Evolutionary conservation across 2,113 vertebrate species (phyloP), one percentile per base, ranked within the genome.

Genomic region (Lophius piscatorius): DNA sequence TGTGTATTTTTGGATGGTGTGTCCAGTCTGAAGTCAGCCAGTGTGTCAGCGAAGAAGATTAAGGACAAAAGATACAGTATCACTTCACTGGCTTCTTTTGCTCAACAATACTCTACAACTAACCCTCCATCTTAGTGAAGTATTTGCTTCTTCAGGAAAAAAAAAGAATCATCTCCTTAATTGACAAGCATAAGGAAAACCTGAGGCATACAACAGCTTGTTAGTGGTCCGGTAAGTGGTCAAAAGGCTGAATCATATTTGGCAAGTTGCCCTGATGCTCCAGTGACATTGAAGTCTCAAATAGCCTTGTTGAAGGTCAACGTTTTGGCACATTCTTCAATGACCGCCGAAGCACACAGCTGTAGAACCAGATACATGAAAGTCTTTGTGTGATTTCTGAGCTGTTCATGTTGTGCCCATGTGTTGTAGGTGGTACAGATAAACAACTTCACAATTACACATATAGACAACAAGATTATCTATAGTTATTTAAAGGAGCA

Each of bases 151-250:
- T 24, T 26, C 42, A 47, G 29, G 1, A 42, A 13, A 59, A 9
- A 46, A n/a, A 47, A 55, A 24, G 29, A 17, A 54, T 22, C 24
- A 44, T 3, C 0, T 2, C 41, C 21, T 38, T 34, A 28, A 52
- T 42, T 20, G 16, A 13, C 36, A 24, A 71, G 21, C 38, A 51
- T 18, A 40, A 49, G 42, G 28, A 57, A 61, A 74, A 75, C 79
- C 82, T 85, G 80, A 78, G 76, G 52, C 59, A 75, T 50, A 69
- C 40, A 54, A 58, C 49, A 70, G 51, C 28, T 67, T 45, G 40
- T 66, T 66, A 46, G 36, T 33, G 21, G 46, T 47, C 38, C 44
- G 49, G 48, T 48, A 63, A 29, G 26, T 55, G 28, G 55, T 76
- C 41, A 40, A 64, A 70, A 63, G 46, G 58, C 29, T 50, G 28